Evolutionary conservation across 2,797 vertebrate genomes (phyloP).

Genomic region (Crocodylus rhombifer): DNA sequence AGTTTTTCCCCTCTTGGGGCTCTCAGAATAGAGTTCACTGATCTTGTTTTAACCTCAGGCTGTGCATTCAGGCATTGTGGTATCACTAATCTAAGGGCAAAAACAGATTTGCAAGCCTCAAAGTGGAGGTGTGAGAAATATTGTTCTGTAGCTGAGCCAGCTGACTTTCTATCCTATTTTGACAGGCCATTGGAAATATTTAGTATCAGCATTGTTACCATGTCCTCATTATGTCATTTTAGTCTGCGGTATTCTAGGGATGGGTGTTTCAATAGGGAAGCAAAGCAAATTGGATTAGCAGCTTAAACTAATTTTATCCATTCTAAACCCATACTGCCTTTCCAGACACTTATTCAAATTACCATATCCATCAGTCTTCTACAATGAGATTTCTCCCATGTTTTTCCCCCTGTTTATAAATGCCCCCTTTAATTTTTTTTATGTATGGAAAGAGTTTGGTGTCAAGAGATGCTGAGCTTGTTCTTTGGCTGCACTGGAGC

Average conservation of each 20-base stretch:
- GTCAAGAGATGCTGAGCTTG: background rate
- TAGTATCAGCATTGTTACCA: slow-evolving; percentile 28
- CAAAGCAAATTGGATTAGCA: slow-evolving; percentile 16
- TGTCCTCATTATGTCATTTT: slow-evolving; percentile 27
- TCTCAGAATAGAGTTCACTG: slow-evolving; percentile 44
- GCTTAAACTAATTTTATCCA: background rate
- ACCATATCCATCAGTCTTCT: background rate
- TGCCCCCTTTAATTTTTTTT: background rate
- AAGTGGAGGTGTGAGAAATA: slow-evolving; percentile 51
- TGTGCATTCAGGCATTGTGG: slow-evolving; percentile 52
- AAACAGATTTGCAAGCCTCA: slow-evolving; percentile 26
- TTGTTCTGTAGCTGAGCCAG: slow-evolving; percentile 39
- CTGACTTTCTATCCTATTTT: slow-evolving; percentile 48
- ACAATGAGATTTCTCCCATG: background rate
- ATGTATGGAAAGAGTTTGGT: background rate
- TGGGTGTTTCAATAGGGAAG: slow-evolving; percentile 16
- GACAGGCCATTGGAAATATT: slow-evolving; percentile 41
- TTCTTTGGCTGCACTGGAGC: background rate
- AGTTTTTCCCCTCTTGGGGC: slow-evolving; percentile 5
- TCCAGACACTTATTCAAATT: slow-evolving; percentile 19
- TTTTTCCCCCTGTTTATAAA: background rate
- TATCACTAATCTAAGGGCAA: slow-evolving; percentile 29
- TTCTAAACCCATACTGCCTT: background rate
- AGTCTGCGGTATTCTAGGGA: slow-evolving; percentile 17
- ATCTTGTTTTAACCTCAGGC: slow-evolving; percentile 26